Base-by-base conservation (phyloP, 2,888 invertebrate genomes). In the Rotaria magnacalcarata region DNA sequence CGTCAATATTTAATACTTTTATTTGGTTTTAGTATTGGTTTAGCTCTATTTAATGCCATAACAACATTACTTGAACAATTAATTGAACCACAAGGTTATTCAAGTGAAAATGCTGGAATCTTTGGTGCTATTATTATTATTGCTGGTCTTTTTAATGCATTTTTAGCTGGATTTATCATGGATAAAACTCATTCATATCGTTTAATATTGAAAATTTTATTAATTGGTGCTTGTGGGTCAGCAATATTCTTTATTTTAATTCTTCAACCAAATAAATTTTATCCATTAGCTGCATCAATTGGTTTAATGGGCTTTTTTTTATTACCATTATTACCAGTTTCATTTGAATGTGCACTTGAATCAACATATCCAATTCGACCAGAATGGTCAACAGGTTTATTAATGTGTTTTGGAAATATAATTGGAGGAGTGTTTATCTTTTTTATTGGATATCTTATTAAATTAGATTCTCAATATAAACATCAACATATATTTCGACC, bases 341-440 rank as follows among this genome's bases (percentile, higher is more conserved):
- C 90, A 80, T 89, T 92, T 87, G 92, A 92, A 88, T 88, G 92
- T 87, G 91, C 91, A 19, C 92, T 92, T 3, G 92, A 92, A 88
- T 89, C 90, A 10, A 92, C 92, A 0, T 92, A 90, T 87, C 92
- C 92, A 43, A 91, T 92, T 14, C 91, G 92, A 0, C 92, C 92
- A 88, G 92, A 91, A 24, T 91, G 92, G 7, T 92, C 92, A 85
- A 90, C 92, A 24, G 92, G 92, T 7, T 88, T 92, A 2, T 80
- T 85, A 54, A 85, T 85, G 54, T 56, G 85, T 41, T 34, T 56
- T 11, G 86, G 85, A 50, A 85, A 85, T 60, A 67, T 80, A 47
- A 27, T 86, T 43, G 86, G 86, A 24, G 56, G 56, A 21, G 21
- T 56, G 21, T 56, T 56, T 21, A 24, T 56, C 21, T 56, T 21